These are phyloP conservation scores for Sylvilagus bachmani DNA, from an alignment of 2,113 vertebrate species.

Conservation along the genomic window DNA sequence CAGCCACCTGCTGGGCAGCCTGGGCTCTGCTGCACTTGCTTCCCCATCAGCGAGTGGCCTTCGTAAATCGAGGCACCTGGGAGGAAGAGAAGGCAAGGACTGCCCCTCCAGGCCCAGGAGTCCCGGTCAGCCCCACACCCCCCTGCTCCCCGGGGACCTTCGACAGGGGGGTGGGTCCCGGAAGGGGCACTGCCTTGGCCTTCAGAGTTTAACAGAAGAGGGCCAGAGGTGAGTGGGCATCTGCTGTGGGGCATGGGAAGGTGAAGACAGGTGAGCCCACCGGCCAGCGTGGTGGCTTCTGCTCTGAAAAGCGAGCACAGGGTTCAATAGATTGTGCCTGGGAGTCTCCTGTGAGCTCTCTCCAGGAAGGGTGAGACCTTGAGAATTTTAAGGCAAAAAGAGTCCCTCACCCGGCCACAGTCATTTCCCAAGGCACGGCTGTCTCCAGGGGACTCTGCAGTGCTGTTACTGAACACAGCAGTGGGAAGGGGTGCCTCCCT, in stretches of 20 bases:
- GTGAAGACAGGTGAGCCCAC: background rate
- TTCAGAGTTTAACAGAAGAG: too few relatives aligned
- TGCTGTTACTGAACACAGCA: background rate
- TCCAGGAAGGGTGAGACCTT: background rate
- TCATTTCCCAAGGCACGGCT: background rate
- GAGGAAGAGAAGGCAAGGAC: background rate
- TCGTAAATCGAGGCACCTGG: background rate
- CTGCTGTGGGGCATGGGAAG: background rate
- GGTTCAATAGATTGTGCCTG: background rate
- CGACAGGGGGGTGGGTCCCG: too few relatives aligned
- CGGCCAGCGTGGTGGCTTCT: background rate
- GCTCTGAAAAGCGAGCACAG: background rate
- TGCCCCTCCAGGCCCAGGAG: background rate
- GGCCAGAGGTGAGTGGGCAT: background rate
- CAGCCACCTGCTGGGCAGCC: background rate
- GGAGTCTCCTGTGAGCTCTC: background rate
- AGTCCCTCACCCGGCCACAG: background rate
- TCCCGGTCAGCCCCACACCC: background rate
- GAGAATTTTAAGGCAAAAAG: background rate
- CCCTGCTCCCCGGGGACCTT: background rate
- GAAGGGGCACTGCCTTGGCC: background rate
- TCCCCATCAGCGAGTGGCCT: fast-evolving
- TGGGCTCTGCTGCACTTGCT: background rate
- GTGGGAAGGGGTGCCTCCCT: background rate
- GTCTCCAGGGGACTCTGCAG: too few relatives aligned